These are phyloP conservation scores for Vidua chalybeata DNA, from an alignment of 2,113 vertebrate species.

Conservation along the genomic window DNA sequence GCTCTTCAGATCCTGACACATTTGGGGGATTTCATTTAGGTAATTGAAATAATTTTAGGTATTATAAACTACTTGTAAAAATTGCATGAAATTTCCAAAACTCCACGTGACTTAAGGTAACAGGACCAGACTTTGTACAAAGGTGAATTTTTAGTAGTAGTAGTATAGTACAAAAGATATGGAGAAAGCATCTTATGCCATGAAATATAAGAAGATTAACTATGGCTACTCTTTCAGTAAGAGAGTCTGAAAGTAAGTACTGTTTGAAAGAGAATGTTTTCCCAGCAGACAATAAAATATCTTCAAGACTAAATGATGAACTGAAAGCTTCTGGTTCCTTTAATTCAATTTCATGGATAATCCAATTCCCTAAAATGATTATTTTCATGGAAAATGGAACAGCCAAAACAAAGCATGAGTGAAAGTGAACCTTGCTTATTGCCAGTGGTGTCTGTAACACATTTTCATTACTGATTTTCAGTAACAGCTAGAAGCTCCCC, in stretches of 20 bases:
- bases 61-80: neutral
- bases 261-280: neutral
- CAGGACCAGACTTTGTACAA: neutral
- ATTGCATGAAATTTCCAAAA: neutral
- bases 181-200: neutral
- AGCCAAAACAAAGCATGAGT: neutral
- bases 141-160: neutral
- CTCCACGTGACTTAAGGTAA: neutral
- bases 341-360: neutral
- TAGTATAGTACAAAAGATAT: neutral
- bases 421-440: neutral
- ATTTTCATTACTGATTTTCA: neutral
- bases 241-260: neutral
- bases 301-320: neutral
- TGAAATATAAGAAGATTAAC: constrained; percentile 2
- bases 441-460: neutral
- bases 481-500: neutral
- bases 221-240: neutral
- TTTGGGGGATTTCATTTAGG: neutral
- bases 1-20: neutral
- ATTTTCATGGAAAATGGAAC: neutral
- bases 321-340: neutral
- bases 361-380: neutral
- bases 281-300: neutral
- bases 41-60: neutral